A percentile compares a stretch with the other conserved stretches of the same genome.
Conservation (phyloP, 2,888 invertebrate genomes). For the Tenthredo mesomela region DNA sequence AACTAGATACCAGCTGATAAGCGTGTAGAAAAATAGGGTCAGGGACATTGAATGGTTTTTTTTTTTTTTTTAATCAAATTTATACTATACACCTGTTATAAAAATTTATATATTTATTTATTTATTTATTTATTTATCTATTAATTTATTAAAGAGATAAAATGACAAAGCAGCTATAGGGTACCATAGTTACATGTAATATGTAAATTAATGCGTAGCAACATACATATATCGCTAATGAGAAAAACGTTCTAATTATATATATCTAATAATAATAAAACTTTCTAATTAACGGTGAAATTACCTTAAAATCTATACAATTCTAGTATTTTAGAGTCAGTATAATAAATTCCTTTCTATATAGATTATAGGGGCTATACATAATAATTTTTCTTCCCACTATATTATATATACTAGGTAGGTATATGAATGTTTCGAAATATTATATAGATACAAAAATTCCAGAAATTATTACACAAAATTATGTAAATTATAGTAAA, state of each 20-base stretch:
- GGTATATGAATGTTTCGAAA: neutral
- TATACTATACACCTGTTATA: neutral
- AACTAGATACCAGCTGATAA: slow-evolving; percentile 8
- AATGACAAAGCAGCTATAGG: too few species aligned
- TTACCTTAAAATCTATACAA: neutral
- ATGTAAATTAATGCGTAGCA: slow-evolving; percentile 9
- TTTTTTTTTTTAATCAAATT: neutral
- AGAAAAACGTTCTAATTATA: neutral
- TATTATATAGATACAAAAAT: slow-evolving; percentile 3
- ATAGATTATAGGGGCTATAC: neutral
- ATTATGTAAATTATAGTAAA: neutral
- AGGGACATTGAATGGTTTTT: neutral
- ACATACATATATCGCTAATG: neutral
- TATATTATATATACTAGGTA: neutral
- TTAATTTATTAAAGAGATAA: too few species aligned
- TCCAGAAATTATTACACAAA: neutral
- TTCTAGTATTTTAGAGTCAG: neutral
- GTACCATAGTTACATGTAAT: neutral
- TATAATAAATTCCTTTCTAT: neutral
- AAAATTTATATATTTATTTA: neutral
- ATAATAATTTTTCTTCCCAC: slow-evolving; percentile 3
- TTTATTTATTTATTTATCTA: neutral
- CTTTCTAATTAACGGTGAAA: slow-evolving; percentile 22
- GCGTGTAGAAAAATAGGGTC: neutral
- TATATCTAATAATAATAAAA: neutral